Conservation (phyloP, 2,888 invertebrate genomes). For the Erynnis tages region DNA sequence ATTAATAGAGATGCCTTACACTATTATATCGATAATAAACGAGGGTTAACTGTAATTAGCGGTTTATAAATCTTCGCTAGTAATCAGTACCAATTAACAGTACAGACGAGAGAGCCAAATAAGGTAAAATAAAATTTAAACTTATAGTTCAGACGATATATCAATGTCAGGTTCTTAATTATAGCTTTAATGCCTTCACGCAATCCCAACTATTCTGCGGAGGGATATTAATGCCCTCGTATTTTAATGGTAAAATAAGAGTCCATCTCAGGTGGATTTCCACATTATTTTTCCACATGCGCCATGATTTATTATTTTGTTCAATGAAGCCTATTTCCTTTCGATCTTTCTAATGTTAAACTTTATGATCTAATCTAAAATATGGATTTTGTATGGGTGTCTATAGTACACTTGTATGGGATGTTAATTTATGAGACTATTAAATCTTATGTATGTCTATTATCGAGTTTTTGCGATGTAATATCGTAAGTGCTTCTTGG, state of each 20-base stretch:
- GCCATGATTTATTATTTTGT: constrained; percentile 2
- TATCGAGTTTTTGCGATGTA: no score
- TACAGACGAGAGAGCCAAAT: not conserved
- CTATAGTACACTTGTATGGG: no score
- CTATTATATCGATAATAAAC: not conserved
- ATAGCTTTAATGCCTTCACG: constrained; percentile 41
- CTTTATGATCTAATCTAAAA: no score
- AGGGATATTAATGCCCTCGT: constrained; percentile 30
- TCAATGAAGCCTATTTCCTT: no score
- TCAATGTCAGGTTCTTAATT: constrained; percentile 46
- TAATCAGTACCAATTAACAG: constrained; percentile 19
- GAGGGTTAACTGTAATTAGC: constrained; percentile 13
- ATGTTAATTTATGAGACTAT: no score
- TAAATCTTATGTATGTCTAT: no score
- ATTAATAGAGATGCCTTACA: constrained; percentile 15
- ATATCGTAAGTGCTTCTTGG: no score
- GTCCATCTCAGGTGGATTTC: not conserved
- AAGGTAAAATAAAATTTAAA: constrained; percentile 15
- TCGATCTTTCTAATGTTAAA: no score
- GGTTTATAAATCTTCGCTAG: constrained; percentile 7
- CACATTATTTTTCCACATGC: not conserved
- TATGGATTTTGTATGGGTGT: no score
- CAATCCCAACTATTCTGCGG: constrained; percentile 32
- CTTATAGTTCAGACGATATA: constrained; percentile 14
- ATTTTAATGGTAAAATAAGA: constrained; percentile 23